Percentiles rank a stretch among this genome's conserved stretches.
Conservation (phyloP, 2,797 vertebrate genomes). For the Scarus forsteni region DNA sequence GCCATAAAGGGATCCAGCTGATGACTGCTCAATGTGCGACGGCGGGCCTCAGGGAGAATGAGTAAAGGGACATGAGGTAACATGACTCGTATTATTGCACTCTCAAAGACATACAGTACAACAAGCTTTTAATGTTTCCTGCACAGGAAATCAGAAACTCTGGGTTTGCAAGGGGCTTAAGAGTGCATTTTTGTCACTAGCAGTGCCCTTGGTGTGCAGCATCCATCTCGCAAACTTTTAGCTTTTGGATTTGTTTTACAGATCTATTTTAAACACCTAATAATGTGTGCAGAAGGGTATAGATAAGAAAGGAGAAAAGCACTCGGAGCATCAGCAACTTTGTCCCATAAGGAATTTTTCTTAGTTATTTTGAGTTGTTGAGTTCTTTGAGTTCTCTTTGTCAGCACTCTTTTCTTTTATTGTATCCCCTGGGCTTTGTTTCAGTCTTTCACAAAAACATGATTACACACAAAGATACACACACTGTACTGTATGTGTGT, state of each 20-base stretch:
- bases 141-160: constrained; percentile 1
- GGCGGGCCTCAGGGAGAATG: constrained; percentile 49
- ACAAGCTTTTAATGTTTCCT: constrained; percentile 25
- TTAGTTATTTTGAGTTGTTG: constrained; percentile 54
- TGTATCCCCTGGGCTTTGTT: constrained; percentile 44
- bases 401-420: constrained; percentile 66
- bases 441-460: constrained; percentile 36
- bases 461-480: constrained; percentile 13
- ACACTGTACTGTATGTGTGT: constrained; percentile 6
- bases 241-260: constrained; percentile 46
- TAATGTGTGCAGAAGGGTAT: constrained; percentile 55
- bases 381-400: constrained; percentile 55
- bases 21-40: constrained; percentile 60
- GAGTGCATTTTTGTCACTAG: background rate
- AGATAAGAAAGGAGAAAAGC: constrained; percentile 35
- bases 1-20: constrained; percentile 68
- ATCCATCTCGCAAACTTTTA: constrained; percentile 24
- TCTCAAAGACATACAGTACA: constrained; percentile 44
- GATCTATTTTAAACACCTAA: constrained; percentile 54
- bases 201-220: constrained; percentile 4
- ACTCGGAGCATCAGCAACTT: constrained; percentile 67
- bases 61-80: constrained; percentile 64
- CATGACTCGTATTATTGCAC: constrained; percentile 47
- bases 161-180: background rate
- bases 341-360: constrained; percentile 65